Evolutionary conservation across 2,888 invertebrate genomes (phyloP).

Genomic region (Erannis defoliaria): DNA sequence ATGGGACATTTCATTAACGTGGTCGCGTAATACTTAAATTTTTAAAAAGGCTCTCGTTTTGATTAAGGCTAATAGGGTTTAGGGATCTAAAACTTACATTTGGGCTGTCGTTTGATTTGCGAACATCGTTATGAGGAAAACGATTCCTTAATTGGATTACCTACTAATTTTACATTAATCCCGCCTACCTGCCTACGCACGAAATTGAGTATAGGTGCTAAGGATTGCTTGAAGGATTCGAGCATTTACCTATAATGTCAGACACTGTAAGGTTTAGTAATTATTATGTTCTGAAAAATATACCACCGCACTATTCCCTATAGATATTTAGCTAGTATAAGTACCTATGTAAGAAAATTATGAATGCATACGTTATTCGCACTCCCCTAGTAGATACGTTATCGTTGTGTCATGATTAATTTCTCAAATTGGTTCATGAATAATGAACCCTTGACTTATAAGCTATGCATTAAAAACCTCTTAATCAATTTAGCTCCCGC

Average conservation of each 20-base stretch:
- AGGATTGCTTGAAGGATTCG: no score
- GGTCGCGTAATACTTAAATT: constrained; percentile 32
- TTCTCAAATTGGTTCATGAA: constrained; percentile 1
- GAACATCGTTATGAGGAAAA: neutral
- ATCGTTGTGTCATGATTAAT: constrained; percentile 4
- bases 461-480: constrained; percentile 49
- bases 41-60: constrained; percentile 29
- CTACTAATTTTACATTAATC: neutral
- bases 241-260: no score
- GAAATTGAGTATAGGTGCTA: neutral
- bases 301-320: neutral
- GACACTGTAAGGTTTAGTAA: neutral
- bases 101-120: constrained; percentile 4
- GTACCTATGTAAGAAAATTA: neutral
- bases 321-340: neutral
- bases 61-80: constrained; percentile 17
- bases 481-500: constrained; percentile 51
- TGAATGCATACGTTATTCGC: neutral
- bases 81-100: neutral
- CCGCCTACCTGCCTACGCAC: neutral
- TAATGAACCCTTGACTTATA: constrained; percentile 17
- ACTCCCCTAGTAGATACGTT: neutral
- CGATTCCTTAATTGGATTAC: constrained; percentile 1
- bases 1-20: constrained; percentile 48
- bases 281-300: neutral